phyloP scores from a whole-genome alignment of 1,140 invertebrate species.

The Drosophila mojavensis region DNA sequence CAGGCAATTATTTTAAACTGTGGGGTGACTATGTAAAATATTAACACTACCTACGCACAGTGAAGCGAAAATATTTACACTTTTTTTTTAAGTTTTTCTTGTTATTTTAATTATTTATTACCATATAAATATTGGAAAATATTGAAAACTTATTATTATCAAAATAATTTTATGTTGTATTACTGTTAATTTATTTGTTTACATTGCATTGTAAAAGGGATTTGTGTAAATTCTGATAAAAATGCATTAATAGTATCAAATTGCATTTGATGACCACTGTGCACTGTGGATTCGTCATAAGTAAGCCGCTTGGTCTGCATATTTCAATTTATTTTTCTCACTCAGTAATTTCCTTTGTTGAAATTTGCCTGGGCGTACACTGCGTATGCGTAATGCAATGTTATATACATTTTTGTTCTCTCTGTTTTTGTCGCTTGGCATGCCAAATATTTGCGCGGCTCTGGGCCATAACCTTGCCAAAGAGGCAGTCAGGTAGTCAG shows the following conservation, averaged over 20 bases:
- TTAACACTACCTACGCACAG: conserved; percentile 31
- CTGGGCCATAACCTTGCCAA: conserved; percentile 70
- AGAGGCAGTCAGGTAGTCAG: conserved; percentile 39
- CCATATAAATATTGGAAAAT: not conserved
- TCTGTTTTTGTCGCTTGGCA: conserved; percentile 45
- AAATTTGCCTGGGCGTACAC: conserved; percentile 48
- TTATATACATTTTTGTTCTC: conserved; percentile 10
- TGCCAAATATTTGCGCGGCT: conserved; percentile 70
- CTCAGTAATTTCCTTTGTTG: conserved; percentile 69
- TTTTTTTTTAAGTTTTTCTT: no score
- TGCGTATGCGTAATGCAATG: conserved; percentile 73
- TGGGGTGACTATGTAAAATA: conserved; percentile 44
- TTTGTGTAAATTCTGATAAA: no score
- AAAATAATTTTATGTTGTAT: no score
- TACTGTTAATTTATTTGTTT: no score
- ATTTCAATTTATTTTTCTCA: conserved; percentile 72
- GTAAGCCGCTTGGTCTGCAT: conserved; percentile 34
- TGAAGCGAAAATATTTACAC: not conserved
- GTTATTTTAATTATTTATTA: no score
- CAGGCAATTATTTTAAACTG: conserved; percentile 80
- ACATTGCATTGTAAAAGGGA: no score
- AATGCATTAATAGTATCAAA: no score
- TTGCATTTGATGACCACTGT: conserved; percentile 40
- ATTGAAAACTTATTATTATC: not conserved
- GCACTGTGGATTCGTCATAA: conserved; percentile 15